Evolutionary conservation across 2,797 vertebrate species (phyloP).

Genomic region (Coluber constrictor): DNA sequence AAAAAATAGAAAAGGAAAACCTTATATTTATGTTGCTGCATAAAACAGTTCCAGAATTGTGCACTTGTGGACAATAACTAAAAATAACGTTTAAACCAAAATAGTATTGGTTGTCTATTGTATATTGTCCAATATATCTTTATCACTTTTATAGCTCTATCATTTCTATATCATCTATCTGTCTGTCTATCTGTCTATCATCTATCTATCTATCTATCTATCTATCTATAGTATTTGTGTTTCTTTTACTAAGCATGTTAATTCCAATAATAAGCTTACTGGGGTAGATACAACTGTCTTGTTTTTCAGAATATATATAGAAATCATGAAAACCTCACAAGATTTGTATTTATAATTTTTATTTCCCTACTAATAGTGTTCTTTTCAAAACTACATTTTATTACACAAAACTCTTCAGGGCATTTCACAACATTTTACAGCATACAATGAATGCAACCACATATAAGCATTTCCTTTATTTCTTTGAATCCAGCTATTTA

Average conservation of each 20-base stretch:
- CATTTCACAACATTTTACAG: neutral
- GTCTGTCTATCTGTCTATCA: too few species aligned
- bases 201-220: too few species aligned
- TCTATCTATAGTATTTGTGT: neutral
- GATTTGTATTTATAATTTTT: neutral
- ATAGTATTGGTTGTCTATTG: too few species aligned
- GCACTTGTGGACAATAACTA: neutral
- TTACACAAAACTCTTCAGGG: neutral
- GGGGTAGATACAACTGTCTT: neutral
- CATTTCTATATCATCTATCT: neutral
- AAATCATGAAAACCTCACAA: neutral
- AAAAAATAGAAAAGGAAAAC: neutral
- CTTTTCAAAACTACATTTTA: conserved; percentile 6
- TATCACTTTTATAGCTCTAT: neutral
- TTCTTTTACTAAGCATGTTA: neutral
- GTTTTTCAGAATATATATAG: neutral
- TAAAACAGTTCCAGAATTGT: neutral
- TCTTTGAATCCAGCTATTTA: neutral
- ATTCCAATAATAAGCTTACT: neutral
- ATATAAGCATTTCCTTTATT: neutral
- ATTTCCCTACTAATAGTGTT: neutral
- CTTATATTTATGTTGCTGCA: neutral
- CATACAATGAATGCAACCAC: neutral
- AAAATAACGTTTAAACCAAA: neutral
- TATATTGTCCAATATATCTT: neutral